Conservation (phyloP, 2,797 vertebrate species). For the Centropyge bicolor region DNA sequence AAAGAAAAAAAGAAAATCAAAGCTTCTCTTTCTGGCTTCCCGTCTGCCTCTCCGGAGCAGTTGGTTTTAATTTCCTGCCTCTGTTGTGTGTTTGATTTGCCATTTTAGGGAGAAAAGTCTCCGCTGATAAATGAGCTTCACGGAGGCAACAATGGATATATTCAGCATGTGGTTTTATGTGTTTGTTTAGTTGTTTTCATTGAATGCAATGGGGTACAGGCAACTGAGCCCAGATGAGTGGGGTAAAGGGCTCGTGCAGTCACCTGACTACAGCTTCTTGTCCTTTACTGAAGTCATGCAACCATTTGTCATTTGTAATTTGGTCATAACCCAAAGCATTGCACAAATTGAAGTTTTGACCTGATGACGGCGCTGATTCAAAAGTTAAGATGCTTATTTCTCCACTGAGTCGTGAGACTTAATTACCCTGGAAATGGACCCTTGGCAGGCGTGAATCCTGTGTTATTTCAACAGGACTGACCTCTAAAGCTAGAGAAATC, state of each 20-base stretch:
- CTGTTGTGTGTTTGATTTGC: slow-evolving; percentile 62
- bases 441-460: slow-evolving; percentile 9
- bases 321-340: not conserved
- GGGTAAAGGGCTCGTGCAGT: slow-evolving; percentile 49
- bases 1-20: slow-evolving; percentile 48
- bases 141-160: slow-evolving; percentile 70
- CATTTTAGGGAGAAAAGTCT: slow-evolving; percentile 45
- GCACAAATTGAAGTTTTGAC: not conserved
- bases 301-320: not conserved
- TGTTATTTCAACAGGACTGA: slow-evolving; percentile 7
- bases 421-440: not conserved
- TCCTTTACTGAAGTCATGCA: too few relatives aligned
- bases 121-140: slow-evolving; percentile 71
- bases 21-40: slow-evolving; percentile 54
- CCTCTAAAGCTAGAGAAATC: not conserved
- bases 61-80: slow-evolving; percentile 82
- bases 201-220: slow-evolving; percentile 25
- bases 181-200: slow-evolving; percentile 64
- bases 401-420: not conserved
- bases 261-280: slow-evolving; percentile 43
- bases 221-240: slow-evolving; percentile 52
- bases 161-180: slow-evolving; percentile 65
- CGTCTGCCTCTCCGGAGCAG: slow-evolving; percentile 53
- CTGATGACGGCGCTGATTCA: not conserved
- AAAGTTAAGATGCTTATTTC: not conserved